Conservation (phyloP, 2,888 invertebrate genomes). For the Punctoribates punctum region DNA sequence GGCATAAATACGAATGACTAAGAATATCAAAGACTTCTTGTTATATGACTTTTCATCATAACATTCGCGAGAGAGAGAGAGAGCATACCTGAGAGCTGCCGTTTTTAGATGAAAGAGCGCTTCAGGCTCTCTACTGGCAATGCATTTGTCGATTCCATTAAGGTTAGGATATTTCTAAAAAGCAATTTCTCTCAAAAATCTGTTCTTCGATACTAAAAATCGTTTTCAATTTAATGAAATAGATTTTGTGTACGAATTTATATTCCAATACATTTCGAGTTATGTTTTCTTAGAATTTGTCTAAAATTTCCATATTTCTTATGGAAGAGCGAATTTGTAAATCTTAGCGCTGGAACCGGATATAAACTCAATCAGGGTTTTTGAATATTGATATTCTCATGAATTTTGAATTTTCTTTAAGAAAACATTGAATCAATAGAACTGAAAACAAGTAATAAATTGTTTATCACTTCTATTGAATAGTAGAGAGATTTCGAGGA, state of each 20-base stretch:
- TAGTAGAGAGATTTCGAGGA: neutral
- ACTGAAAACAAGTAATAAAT: neutral
- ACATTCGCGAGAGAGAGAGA: conserved; percentile 6
- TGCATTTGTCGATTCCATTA: conserved; percentile 10
- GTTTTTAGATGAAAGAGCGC: conserved; percentile 8
- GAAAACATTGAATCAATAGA: neutral
- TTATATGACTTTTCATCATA: conserved; percentile 31
- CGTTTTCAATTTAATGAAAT: neutral
- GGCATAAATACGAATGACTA: neutral
- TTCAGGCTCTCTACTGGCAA: neutral
- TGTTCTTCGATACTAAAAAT: neutral
- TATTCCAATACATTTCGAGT: neutral
- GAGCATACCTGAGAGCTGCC: conserved; percentile 9
- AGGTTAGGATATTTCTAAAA: conserved; percentile 7
- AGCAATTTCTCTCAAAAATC: neutral
- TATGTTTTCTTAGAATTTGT: neutral
- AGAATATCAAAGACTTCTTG: conserved; percentile 29
- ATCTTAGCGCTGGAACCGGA: too few species aligned
- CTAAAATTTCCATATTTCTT: neutral
- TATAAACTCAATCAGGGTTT: too few species aligned
- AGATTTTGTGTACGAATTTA: neutral
- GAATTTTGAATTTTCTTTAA: neutral
- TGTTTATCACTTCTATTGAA: too few species aligned
- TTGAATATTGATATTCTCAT: conserved; percentile 4
- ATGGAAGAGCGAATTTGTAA: too few species aligned